Base-by-base conservation (phyloP, 2,797 vertebrate species). In the Tenualosa thibaudeaui region DNA sequence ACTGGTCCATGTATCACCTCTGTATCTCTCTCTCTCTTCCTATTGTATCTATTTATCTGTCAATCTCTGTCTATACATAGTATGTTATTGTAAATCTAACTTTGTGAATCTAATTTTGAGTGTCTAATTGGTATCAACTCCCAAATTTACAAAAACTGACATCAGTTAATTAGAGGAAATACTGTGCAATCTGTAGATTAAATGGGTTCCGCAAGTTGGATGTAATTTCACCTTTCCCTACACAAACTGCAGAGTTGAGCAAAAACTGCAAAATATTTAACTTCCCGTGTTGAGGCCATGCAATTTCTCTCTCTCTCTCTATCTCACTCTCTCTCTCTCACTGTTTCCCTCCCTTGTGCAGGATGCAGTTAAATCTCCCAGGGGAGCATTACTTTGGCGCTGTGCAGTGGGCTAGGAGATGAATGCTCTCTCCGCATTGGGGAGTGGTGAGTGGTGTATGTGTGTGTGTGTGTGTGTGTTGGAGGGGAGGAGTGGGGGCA, bases 361-460 rank as follows among this genome's bases (percentile, higher is more conserved):
- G 87, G 90, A 92, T 86, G 91, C 92, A 89, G 92, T 94, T 92
- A 92, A 93, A 91, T 91, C 90, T 93, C 91, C 91, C 90, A 1
- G 85, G 89, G 88, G 92, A 92, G 85, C 90, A 91, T 93, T 90
- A 92, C 92, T 94, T 93, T 90, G 90, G 92, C 89, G 85, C 87
- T 92, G 90, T 92, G 93, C 92, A 93, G 93, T 89, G 90, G 90
- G 89, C 89, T 85, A 51, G 87, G 91, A 94, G 94, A 94, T 92
- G 86, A 92, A 95, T 94, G 92, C 90, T 90, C 91, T 91, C 90
- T 88, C 91, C 91, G 90, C 92, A 92, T 94, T 93, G 92, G 90
- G 88, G 90, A 89, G 87, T 89, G 62, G 62, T 68, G 26, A 0
- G 62, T 26, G 62, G 10, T 53, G 51, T 53, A 12, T 53, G 13